phyloP scores from a whole-genome alignment of 2,888 invertebrate genomes.

The Cantharis rustica region DNA sequence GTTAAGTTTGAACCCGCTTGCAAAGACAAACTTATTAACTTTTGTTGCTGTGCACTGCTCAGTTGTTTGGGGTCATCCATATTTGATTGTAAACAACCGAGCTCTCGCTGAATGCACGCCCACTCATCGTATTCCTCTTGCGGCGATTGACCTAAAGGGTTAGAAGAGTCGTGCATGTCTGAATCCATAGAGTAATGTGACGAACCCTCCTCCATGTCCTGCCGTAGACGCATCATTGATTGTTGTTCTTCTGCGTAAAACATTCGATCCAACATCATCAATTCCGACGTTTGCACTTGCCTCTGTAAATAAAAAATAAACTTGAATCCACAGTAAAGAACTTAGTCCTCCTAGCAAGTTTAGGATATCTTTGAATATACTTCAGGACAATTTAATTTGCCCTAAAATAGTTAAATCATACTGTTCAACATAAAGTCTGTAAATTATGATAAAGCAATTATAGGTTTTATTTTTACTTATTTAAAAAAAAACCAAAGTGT shows the following conservation, averaged over 20 bases:
- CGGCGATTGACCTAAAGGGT: conserved; percentile 6
- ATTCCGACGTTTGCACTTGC: conserved; percentile 73
- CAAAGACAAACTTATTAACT: not conserved
- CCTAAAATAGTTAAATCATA: too few species aligned
- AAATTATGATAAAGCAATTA: too few species aligned
- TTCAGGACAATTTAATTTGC: too few species aligned
- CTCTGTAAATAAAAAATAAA: conserved; percentile 58
- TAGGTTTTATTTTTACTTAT: too few species aligned
- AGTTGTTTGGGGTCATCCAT: conserved; percentile 2
- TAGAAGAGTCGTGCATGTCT: not conserved
- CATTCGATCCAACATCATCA: conserved; percentile 76
- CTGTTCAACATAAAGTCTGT: too few species aligned
- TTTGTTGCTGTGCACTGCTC: not conserved
- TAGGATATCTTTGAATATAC: too few species aligned
- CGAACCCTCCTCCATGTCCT: conserved; percentile 53
- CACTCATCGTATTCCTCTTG: conserved; percentile 66
- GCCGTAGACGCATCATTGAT: conserved; percentile 64
- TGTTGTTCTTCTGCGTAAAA: conserved; percentile 74
- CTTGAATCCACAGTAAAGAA: not conserved
- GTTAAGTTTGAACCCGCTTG: not conserved
- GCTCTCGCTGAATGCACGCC: conserved; percentile 70
- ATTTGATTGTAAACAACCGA: conserved; percentile 56
- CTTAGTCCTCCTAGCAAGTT: too few species aligned
- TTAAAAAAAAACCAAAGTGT: too few species aligned
- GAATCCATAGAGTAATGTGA: conserved; percentile 22